These are phyloP conservation scores for Synaphobranchus kaupii DNA, from an alignment of 2,797 vertebrate species.

Conservation along the genomic window DNA sequence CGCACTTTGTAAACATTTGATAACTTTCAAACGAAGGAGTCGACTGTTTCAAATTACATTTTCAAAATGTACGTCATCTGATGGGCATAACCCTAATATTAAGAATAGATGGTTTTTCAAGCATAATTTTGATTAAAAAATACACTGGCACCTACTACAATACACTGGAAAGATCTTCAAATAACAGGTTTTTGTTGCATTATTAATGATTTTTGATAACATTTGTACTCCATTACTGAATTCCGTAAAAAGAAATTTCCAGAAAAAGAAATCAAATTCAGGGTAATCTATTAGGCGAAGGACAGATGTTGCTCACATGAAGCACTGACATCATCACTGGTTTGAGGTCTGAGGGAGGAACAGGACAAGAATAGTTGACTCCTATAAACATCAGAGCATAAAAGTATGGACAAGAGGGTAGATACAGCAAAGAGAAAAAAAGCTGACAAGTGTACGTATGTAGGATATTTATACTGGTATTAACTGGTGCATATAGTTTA, in stretches of 20 bases:
- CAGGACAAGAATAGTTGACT: background rate
- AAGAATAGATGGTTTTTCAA: slow-evolving; percentile 81
- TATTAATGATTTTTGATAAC: slow-evolving; percentile 14
- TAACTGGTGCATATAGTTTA: background rate
- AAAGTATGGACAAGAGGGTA: background rate
- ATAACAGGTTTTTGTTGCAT: background rate
- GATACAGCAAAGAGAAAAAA: background rate
- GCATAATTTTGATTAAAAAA: slow-evolving; percentile 80
- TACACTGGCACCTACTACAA: slow-evolving; percentile 64
- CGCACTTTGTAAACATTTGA: slow-evolving; percentile 77
- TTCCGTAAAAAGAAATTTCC: background rate
- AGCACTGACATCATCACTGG: background rate
- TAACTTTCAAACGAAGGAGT: slow-evolving; percentile 70
- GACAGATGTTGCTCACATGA: background rate
- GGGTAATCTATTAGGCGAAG: background rate
- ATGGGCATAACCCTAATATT: slow-evolving; percentile 76
- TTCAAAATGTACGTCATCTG: slow-evolving; percentile 76
- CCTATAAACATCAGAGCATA: background rate
- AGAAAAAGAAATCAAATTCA: background rate
- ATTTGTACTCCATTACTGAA: slow-evolving; percentile 44
- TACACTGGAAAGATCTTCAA: background rate
- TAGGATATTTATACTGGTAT: background rate
- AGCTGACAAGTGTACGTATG: background rate
- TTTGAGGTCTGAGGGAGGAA: background rate
- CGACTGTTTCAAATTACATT: slow-evolving; percentile 66